Conservation (phyloP, 2,888 invertebrate species). For the Belgica antarctica region DNA sequence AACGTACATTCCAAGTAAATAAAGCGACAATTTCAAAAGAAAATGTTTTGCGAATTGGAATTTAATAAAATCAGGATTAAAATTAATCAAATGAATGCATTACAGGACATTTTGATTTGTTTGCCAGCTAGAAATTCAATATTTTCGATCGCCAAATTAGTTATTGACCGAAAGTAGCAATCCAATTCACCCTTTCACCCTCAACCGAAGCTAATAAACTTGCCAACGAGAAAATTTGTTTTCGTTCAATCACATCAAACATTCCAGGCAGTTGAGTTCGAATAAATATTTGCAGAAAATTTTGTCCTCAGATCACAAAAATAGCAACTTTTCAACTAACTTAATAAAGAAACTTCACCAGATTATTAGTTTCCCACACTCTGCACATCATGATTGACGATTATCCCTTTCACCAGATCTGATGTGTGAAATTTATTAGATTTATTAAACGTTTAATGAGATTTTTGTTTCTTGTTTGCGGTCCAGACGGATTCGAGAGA, state of each 20-base stretch:
- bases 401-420: neutral
- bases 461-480: slow-evolving; percentile 13
- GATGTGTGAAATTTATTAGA: slow-evolving; percentile 33
- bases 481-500: too few relatives aligned
- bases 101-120: slow-evolving; percentile 10
- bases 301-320: too few relatives aligned
- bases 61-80: slow-evolving; percentile 42
- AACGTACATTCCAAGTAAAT: neutral
- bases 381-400: neutral
- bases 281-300: slow-evolving; percentile 33
- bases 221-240: neutral
- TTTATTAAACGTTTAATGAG: slow-evolving; percentile 21
- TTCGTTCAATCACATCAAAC: neutral
- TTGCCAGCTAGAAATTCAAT: too few relatives aligned
- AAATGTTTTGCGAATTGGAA: slow-evolving; percentile 30
- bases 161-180: slow-evolving; percentile 6
- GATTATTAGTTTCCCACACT: slow-evolving; percentile 41
- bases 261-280: neutral
- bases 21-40: neutral
- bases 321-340: neutral
- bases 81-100: slow-evolving; percentile 36
- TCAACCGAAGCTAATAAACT: neutral
- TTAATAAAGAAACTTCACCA: slow-evolving; percentile 3
- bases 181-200: neutral
- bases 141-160: neutral